Evolutionary conservation across 2,888 invertebrate species (phyloP), one percentile per base, ranked within the genome.

Genomic region (Nomada ruficornis): DNA sequence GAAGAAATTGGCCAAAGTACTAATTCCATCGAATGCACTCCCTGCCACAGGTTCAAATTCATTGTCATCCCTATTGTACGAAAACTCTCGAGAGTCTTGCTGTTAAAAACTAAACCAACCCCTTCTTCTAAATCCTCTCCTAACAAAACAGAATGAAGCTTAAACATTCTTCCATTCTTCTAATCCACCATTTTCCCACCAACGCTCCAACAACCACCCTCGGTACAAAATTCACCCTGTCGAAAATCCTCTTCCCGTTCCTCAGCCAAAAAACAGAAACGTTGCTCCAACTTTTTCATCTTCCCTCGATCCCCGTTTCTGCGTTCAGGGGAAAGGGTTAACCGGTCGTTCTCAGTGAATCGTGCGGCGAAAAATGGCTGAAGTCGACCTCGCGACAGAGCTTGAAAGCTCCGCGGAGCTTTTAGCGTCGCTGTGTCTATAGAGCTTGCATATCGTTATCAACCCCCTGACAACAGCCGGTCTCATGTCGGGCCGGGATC

Each of bases 391-490:
- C n/a, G 42, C 57, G 71, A 64, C 80, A 60, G 82, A 54, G n/a
- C 72, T 75, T 62, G 74, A 71, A 82, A 80, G 77, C 72, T 77
- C 36, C 73, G 67, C 71, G 75, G 81, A 74, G 84, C 87, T 86
- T 84, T 83, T 78, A 83, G 55, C 79, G 73, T 65, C 65, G 69
- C 71, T 63, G 47, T 76, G 52, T 73, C 77, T 67, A 68, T 65
- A 78, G 80, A 84, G 86, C 87, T 87, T 89, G 90, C 88, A 89
- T 90, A 90, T 90, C 90, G 90, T 90, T 90, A 90, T 91, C 89
- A 90, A 89, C 89, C 89, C 91, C 91, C 90, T 90, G 90, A 92
- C 92, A 91, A 92, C 91, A 90, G 91, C 89, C 90, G 88, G 89
- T 89, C 89, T 86, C 87, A 85, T 88, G 89, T 85, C 83, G 85